These are phyloP conservation scores for Rhinolophus sinicus DNA, from an alignment of 2,113 vertebrate genomes.

Conservation along the genomic window DNA sequence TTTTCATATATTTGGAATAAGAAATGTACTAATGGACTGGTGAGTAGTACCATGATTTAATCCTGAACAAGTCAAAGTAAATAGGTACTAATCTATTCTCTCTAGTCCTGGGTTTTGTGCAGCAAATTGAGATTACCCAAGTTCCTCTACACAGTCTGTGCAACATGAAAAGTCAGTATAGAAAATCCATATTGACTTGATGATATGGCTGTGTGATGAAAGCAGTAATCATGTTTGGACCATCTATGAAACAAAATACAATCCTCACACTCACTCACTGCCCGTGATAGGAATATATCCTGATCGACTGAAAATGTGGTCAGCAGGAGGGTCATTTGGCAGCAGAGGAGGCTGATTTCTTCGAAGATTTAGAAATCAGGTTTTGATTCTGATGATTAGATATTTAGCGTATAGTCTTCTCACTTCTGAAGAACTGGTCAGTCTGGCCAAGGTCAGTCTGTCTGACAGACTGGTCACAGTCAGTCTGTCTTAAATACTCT, in stretches of 20 bases:
- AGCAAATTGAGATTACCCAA: slow-evolving; percentile 55
- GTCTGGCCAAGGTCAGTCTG: too few species aligned
- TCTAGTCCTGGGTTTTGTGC: slow-evolving; percentile 33
- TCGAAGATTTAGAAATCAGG: slow-evolving; percentile 74
- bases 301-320: slow-evolving; percentile 72
- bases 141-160: slow-evolving; percentile 24
- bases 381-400: slow-evolving; percentile 79
- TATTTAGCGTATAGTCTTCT: slow-evolving; percentile 67
- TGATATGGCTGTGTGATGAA: slow-evolving; percentile 59
- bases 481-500: slow-evolving; percentile 49
- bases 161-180: slow-evolving; percentile 46
- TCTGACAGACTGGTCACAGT: neutral
- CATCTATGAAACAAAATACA: slow-evolving; percentile 74
- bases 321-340: slow-evolving; percentile 65
- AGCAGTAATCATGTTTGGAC: slow-evolving; percentile 69
- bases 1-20: slow-evolving; percentile 33
- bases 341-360: slow-evolving; percentile 69
- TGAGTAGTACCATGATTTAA: neutral
- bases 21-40: neutral
- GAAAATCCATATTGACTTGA: slow-evolving; percentile 75
- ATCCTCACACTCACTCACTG: neutral
- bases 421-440: slow-evolving; percentile 44
- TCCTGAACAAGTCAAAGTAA: neutral
- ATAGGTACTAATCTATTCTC: slow-evolving; percentile 43
- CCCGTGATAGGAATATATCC: slow-evolving; percentile 60